Percentiles rank a stretch among this genome's conserved stretches.
Conservation (phyloP, 2,797 vertebrate species). For the Phrynocephalus forsythii region DNA sequence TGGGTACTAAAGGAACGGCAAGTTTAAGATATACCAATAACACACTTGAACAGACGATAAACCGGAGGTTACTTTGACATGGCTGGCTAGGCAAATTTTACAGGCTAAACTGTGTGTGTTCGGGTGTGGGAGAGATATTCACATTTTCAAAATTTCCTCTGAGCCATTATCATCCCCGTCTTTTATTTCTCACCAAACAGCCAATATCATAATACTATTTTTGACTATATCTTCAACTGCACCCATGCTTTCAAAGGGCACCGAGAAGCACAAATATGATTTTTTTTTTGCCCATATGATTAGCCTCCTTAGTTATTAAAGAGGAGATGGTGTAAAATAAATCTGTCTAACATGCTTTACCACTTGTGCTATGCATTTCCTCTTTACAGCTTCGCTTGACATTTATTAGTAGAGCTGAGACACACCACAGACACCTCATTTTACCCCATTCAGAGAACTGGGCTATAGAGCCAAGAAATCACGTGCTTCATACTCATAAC, state of each 20-base stretch:
- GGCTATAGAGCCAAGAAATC: neutral
- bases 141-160: constrained; percentile 30
- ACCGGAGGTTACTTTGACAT: constrained; percentile 26
- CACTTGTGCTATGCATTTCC: neutral
- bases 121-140: neutral
- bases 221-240: constrained; percentile 41
- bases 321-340: constrained; percentile 36
- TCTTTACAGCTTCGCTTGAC: neutral
- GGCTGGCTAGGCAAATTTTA: constrained; percentile 41
- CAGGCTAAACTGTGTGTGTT: neutral
- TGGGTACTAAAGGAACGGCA: constrained; percentile 56
- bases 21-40: constrained; percentile 60
- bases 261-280: neutral
- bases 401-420: neutral
- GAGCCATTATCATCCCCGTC: constrained; percentile 30
- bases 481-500: neutral
- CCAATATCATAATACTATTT: constrained; percentile 31
- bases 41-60: constrained; percentile 49
- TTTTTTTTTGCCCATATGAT: constrained; percentile 11
- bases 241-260: constrained; percentile 17
- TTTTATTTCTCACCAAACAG: constrained; percentile 52
- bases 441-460: neutral
- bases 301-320: constrained; percentile 45
- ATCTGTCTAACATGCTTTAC: neutral
- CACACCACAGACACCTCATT: no score